Evolutionary conservation across 2,888 invertebrate species (phyloP).

Genomic region (Harpalus rubripes): DNA sequence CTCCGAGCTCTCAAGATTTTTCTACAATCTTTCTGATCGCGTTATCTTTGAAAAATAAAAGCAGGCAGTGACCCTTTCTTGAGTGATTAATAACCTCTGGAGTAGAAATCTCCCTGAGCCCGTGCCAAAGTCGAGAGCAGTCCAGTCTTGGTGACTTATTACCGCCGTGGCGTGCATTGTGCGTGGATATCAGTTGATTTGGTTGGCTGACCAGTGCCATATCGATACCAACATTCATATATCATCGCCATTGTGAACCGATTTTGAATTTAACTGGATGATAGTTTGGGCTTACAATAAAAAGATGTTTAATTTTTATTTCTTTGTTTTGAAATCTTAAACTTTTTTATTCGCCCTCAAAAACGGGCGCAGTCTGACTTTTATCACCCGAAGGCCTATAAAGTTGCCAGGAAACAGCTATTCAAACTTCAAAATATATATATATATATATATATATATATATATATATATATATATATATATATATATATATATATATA

Average conservation of each 20-base stretch:
- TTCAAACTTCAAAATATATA: too few species aligned
- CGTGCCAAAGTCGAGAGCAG: background rate
- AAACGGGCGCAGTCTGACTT: too few species aligned
- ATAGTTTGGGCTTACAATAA: background rate
- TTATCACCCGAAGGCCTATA: too few species aligned
- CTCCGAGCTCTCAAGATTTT: background rate
- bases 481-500: too few species aligned
- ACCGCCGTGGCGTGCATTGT: slow-evolving; percentile 23
- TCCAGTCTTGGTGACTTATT: slow-evolving; percentile 20
- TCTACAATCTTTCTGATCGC: background rate
- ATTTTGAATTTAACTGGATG: background rate
- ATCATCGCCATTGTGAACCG: background rate
- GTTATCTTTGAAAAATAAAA: background rate
- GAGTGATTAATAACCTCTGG: background rate
- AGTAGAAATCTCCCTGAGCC: background rate
- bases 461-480: too few species aligned
- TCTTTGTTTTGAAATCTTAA: too few species aligned
- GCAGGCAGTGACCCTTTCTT: background rate
- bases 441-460: too few species aligned
- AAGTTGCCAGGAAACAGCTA: too few species aligned
- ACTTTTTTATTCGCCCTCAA: too few species aligned
- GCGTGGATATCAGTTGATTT: slow-evolving; percentile 2
- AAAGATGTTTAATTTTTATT: too few species aligned
- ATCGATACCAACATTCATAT: background rate
- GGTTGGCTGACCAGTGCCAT: slow-evolving; percentile 3